These are phyloP conservation scores for Ormyrus pomaceus DNA, from an alignment of 2,888 invertebrate species.

Conservation along the genomic window DNA sequence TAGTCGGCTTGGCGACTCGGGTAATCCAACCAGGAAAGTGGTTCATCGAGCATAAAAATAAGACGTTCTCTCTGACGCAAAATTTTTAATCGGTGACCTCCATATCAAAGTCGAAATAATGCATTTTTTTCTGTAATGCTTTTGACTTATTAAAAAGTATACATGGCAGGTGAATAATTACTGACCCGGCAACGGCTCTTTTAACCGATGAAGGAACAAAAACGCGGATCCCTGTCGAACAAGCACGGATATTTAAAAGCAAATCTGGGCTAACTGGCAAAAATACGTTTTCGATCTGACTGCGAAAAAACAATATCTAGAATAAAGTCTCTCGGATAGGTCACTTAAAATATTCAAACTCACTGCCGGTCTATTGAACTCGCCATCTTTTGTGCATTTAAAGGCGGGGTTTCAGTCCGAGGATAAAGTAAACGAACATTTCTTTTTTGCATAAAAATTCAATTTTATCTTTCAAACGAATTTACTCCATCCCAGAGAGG, in stretches of 20 bases:
- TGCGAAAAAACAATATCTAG: too few species aligned
- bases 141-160: too few species aligned
- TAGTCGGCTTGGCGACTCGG: conserved; percentile 9
- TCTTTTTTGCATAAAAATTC: too few species aligned
- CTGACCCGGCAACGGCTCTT: conserved; percentile 9
- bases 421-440: too few species aligned
- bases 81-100: neutral
- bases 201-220: neutral
- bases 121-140: too few species aligned
- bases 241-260: conserved; percentile 1
- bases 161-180: conserved; percentile 7
- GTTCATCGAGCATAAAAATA: conserved; percentile 10
- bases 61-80: neutral
- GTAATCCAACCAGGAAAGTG: conserved; percentile 9
- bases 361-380: too few species aligned
- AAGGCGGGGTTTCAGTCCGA: too few species aligned
- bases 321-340: too few species aligned
- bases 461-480: too few species aligned
- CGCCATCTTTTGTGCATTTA: too few species aligned
- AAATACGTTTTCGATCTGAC: neutral
- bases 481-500: neutral
- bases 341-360: too few species aligned
- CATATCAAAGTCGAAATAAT: neutral
- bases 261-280: conserved; percentile 16
- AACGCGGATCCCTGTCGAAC: neutral